Conservation (phyloP, 35 echinoderm and acorn worm genomes). For the Lytechinus pictus region DNA sequence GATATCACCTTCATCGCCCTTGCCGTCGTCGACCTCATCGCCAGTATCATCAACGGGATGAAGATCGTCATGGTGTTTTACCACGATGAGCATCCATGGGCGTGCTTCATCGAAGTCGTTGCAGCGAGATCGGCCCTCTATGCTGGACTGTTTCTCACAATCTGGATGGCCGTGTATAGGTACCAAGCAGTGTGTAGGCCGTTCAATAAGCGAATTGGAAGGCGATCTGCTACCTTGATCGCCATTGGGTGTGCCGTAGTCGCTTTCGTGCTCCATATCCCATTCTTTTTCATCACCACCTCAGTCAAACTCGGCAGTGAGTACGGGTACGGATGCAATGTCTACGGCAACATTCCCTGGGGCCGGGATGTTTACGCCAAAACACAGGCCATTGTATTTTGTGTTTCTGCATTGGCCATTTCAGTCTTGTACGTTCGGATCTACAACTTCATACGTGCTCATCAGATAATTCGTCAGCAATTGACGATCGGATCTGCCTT, state of each 20-base stretch:
- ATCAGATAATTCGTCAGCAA: neutral
- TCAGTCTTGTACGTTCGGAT: neutral
- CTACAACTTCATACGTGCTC: neutral
- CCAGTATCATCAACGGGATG: neutral
- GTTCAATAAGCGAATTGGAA: neutral
- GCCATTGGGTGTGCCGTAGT: neutral
- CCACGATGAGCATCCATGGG: neutral
- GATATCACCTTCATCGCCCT: conserved; percentile 4
- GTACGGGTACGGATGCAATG: neutral
- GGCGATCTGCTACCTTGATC: neutral
- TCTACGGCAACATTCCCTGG: neutral
- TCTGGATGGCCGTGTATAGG: neutral
- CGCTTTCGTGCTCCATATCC: neutral
- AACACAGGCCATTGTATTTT: neutral
- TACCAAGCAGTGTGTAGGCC: neutral
- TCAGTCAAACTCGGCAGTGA: neutral
- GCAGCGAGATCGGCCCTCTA: neutral
- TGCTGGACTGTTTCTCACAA: neutral
- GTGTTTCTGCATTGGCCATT: neutral
- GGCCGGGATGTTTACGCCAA: neutral
- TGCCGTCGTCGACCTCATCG: neutral
- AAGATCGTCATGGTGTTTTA: conserved; percentile 17
- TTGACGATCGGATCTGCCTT: neutral
- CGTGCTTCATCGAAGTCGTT: neutral
- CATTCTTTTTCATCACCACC: conserved; percentile 2